phyloP scores from a whole-genome alignment of 2,888 invertebrate genomes.

The Pachymerium ferrugineum region DNA sequence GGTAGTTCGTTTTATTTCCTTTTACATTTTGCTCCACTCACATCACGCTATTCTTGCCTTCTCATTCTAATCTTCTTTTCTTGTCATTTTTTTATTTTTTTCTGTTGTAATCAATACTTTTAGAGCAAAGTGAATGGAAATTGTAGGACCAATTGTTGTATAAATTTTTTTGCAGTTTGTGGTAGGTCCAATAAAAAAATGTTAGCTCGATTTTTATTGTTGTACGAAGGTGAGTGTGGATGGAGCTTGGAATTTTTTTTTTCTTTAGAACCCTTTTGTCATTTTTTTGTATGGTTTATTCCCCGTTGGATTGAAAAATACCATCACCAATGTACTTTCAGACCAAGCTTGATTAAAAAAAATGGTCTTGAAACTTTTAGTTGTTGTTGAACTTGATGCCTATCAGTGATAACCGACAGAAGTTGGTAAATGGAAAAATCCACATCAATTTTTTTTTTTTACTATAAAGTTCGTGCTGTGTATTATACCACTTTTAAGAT shows the following conservation, averaged over 20 bases:
- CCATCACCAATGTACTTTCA: constrained; percentile 27
- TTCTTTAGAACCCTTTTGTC: not conserved
- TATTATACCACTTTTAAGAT: no score
- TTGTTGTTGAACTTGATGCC: no score
- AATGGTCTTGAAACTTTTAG: not conserved
- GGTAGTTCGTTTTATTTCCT: constrained; percentile 6
- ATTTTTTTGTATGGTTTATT: constrained; percentile 21
- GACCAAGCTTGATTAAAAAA: constrained; percentile 25
- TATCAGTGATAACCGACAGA: no score
- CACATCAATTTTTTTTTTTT: no score
- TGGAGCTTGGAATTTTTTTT: not conserved
- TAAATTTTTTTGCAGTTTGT: constrained; percentile 18
- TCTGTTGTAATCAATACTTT: constrained; percentile 15
- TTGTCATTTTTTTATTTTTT: no score
- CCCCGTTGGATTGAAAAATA: constrained; percentile 23
- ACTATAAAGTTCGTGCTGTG: no score
- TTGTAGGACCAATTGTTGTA: constrained; percentile 24
- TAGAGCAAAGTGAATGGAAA: constrained; percentile 20
- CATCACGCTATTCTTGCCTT: not conserved
- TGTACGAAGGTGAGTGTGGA: constrained; percentile 10
- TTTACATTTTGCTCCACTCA: constrained; percentile 17
- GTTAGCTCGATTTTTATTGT: constrained; percentile 25
- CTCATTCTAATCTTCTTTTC: constrained; percentile 10
- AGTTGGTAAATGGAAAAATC: no score
- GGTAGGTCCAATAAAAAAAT: constrained; percentile 16